Evolutionary conservation across 1,140 invertebrate genomes (phyloP).

Genomic region (Panulirus ornatus): DNA sequence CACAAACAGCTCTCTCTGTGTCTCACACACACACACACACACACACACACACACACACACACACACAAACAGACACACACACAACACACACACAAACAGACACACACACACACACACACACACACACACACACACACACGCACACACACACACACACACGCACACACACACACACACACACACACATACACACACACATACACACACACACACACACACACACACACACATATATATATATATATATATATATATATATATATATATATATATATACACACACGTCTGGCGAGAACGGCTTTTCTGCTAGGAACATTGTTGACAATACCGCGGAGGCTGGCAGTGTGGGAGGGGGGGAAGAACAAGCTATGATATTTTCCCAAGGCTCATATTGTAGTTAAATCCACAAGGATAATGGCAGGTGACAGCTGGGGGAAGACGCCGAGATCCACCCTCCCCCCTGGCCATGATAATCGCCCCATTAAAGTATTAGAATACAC

Average conservation of each 20-base stretch:
- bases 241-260: slow-evolving; percentile 44
- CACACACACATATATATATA: slow-evolving; percentile 29
- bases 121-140: not conserved
- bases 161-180: slow-evolving; percentile 19
- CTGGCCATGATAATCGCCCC: too few species aligned
- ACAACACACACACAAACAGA: not conserved
- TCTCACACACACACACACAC: not conserved
- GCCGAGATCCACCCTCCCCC: too few species aligned
- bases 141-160: slow-evolving; percentile 13
- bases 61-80: not conserved
- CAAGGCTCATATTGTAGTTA: too few species aligned
- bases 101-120: not conserved
- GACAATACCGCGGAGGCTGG: too few species aligned
- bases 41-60: not conserved
- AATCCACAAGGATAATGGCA: too few species aligned
- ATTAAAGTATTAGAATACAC: too few species aligned
- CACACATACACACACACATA: slow-evolving; percentile 23
- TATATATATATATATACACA: slow-evolving; percentile 28
- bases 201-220: slow-evolving; percentile 12
- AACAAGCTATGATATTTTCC: too few species aligned
- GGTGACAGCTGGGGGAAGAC: too few species aligned
- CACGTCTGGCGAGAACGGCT: too few species aligned
- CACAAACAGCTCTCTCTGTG: too few species aligned
- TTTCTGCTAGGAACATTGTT: too few species aligned
- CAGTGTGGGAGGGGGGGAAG: too few species aligned